phyloP scores from a whole-genome alignment of 2,797 vertebrate species.

The Poecilia gillii region DNA sequence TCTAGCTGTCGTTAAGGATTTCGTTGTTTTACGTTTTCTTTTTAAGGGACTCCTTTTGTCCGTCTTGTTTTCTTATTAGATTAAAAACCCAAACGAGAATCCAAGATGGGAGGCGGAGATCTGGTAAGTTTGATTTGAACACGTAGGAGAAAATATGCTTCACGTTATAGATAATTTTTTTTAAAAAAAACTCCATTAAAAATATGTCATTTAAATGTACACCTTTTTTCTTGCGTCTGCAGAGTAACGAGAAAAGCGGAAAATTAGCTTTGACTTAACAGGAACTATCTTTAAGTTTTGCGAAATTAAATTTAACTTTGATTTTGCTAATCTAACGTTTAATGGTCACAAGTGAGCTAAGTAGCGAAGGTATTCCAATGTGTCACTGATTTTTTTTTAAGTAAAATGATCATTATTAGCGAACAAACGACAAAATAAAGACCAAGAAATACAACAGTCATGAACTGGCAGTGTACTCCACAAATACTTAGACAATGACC shows the following conservation, averaged over 20 bases:
- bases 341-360: not conserved
- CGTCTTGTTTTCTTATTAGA: slow-evolving; percentile 7
- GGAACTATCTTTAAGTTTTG: not conserved
- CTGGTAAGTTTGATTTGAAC: slow-evolving; percentile 67
- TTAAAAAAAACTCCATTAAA: not conserved
- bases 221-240: not conserved
- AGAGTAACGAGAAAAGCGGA: not conserved
- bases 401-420: not conserved
- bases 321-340: not conserved
- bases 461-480: not conserved
- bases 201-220: not conserved
- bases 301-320: not conserved
- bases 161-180: no score
- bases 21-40: not conserved
- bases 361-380: not conserved
- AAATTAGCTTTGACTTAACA: rapidly evolving
- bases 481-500: no score
- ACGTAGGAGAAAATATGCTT: not conserved
- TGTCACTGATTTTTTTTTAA: not conserved
- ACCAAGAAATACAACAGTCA: not conserved
- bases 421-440: not conserved
- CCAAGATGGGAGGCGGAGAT: slow-evolving; percentile 81
- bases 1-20: not conserved
- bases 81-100: not conserved
- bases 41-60: not conserved